phyloP scores from a whole-genome alignment of 2,888 invertebrate species.

The Xylophagus ater region DNA sequence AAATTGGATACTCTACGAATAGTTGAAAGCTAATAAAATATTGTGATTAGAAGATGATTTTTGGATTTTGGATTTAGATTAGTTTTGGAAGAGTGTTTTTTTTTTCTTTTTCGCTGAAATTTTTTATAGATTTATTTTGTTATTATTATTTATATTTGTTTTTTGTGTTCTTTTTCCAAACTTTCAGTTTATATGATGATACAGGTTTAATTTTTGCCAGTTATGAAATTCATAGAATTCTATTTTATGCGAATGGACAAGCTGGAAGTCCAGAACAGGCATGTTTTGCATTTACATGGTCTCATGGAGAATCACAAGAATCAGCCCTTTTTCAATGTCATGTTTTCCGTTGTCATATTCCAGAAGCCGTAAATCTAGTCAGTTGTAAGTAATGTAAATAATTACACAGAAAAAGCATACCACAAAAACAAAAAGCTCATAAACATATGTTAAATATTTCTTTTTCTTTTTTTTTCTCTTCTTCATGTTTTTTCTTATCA shows the following conservation, averaged over 20 bases:
- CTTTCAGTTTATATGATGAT: constrained; percentile 63
- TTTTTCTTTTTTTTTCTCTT: too few species aligned
- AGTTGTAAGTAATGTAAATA: constrained; percentile 45
- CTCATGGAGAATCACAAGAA: constrained; percentile 81
- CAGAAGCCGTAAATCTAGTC: constrained; percentile 77
- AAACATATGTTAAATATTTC: too few species aligned
- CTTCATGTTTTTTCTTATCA: too few species aligned
- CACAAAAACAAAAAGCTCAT: too few species aligned
- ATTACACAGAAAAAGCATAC: background rate
- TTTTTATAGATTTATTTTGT: background rate
- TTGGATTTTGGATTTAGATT: too few species aligned
- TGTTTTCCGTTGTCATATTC: constrained; percentile 90
- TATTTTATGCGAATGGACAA: constrained; percentile 88
- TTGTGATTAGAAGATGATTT: too few species aligned
- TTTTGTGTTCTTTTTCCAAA: too few species aligned
- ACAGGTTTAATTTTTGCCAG: constrained; percentile 65
- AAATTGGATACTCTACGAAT: too few species aligned
- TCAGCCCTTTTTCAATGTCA: constrained; percentile 92
- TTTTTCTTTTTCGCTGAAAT: too few species aligned
- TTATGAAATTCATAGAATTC: constrained; percentile 84
- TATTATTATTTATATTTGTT: constrained; percentile 6
- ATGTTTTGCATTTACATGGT: constrained; percentile 98
- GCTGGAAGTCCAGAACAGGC: constrained; percentile 70
- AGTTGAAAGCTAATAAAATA: too few species aligned
- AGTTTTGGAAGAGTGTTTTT: too few species aligned